Conservation (phyloP, 2,888 invertebrate species). For the Temnothorax rugatulus region DNA sequence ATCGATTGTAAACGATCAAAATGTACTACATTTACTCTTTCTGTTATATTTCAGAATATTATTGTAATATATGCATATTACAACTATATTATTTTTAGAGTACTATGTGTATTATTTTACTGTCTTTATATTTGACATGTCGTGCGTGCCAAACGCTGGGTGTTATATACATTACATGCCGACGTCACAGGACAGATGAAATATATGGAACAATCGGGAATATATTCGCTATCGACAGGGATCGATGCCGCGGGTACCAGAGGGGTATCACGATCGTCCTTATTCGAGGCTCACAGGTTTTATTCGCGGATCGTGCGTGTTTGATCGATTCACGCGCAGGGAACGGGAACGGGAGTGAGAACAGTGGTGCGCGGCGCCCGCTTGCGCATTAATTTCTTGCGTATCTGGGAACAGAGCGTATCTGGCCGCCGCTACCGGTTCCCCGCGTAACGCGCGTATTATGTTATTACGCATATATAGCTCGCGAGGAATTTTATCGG, state of each 20-base stretch:
- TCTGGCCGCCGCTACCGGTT: conserved; percentile 20
- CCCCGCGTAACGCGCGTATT: conserved; percentile 29
- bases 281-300: conserved; percentile 1
- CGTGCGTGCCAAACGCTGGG: neutral
- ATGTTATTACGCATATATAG: conserved; percentile 12
- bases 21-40: too few relatives aligned
- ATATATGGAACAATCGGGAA: conserved; percentile 1
- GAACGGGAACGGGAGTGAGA: neutral
- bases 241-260: neutral
- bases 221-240: neutral
- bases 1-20: neutral
- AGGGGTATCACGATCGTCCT: neutral
- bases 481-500: conserved; percentile 46
- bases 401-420: conserved; percentile 36
- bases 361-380: conserved; percentile 14
- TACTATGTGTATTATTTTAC: neutral
- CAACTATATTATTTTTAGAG: too few relatives aligned
- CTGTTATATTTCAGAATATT: too few relatives aligned
- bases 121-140: neutral
- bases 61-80: too few relatives aligned
- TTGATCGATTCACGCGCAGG: conserved; percentile 42
- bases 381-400: conserved; percentile 52
- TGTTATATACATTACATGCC: neutral
- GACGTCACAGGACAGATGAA: neutral
- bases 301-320: conserved; percentile 26